Base-by-base conservation (phyloP, 53 echinoderm and acorn worm species). In the Astropecten irregularis region DNA sequence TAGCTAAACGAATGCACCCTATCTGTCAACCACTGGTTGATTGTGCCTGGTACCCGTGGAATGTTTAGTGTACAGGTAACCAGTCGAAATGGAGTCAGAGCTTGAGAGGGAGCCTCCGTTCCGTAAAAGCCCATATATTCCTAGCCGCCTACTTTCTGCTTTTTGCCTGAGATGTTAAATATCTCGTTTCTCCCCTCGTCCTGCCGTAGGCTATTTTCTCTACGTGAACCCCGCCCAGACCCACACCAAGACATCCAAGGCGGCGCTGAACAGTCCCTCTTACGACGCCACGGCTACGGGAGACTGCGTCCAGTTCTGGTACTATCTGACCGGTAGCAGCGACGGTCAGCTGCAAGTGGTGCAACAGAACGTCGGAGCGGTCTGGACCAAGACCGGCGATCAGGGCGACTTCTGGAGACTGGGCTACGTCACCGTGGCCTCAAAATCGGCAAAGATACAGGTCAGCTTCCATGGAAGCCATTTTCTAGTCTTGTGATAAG, bases 281-380 rank as follows among this genome's bases (percentile, higher is more conserved):
- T 86, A 88, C 59, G 62, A 57, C 14, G 83, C 92, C 8, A 56
- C 71, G 9, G 68, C 82, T 0, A 60, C 76, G 13, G 88, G 88
- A 2, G 82, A 88, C 51, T 96, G 97, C 50, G 40, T 96, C 0
- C 71, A 81, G 38, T 89, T 96, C 85, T 96, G 97, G 97, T 96
- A 96, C 73, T 90, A 96, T 73, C 91, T 96, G 90, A 85, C 62
- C 40, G 76, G 86, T 8, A 48, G 47, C 25, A 65, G 25, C 10
- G 76, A 73, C 29, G 86, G 86, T 9, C 33, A 49, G 28, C 21
- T 85, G 14, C 49, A 52, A 8, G 19, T 85, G 3, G 74, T 52
- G 23, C 74, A 76, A 3, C 10, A 27, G 48, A 44, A 35, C 20
- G 53, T 28, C 1, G 63, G 63, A 19, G 38, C 66, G 40, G 57